Base-by-base conservation (phyloP, 2,113 vertebrate species). In the Dipodomys merriami region DNA sequence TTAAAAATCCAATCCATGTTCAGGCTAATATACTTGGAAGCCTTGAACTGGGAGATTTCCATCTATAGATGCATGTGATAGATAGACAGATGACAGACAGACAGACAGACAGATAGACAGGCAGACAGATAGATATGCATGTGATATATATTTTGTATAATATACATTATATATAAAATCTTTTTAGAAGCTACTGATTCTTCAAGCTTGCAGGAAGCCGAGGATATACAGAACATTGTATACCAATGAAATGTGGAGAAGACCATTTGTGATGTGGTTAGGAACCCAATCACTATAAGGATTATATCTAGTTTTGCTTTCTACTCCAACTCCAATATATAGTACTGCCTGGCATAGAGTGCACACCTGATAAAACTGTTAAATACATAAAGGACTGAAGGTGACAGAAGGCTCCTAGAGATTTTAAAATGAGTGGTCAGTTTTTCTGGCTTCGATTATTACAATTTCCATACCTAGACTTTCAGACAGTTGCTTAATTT, bases 401-500 rank as follows among this genome's bases (percentile, higher is more conserved):
- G 19, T 83, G 64, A 91, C 68, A 77, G 27, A 33, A 83, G 44
- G 30, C 29, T 89, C 33, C 62, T 3, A 6, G 10, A 78, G 69
- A 94, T 85, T 95, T 79, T 73, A 84, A 60, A 93, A 89, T 69
- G 23, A 76, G 68, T 82, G 23, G 13, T 30, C 65, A 86, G 33
- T 72, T 96, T 79, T 88, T 86, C 64, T 83, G 86, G 57, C 53
- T 85, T 92, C 60, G 84, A 1, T 85, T 29, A 91, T 84, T 95
- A 81, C 22, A 76, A 81, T 91, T 93, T 96, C 53, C 20, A 9
- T 78, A 73, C 69, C 83, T 82, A 86, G 20, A 79, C 46, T 93
- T 94, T 29, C 74, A 95, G 76, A 91, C 22, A 90, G 83, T 39
- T 64, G 83, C 69, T 94, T 91, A 84, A 96, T 92, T 97, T 93